Percentiles rank a stretch among this genome's conserved stretches.
Evolutionary conservation across 2,113 vertebrate species (phyloP).

Genomic region (Panthera leo): DNA sequence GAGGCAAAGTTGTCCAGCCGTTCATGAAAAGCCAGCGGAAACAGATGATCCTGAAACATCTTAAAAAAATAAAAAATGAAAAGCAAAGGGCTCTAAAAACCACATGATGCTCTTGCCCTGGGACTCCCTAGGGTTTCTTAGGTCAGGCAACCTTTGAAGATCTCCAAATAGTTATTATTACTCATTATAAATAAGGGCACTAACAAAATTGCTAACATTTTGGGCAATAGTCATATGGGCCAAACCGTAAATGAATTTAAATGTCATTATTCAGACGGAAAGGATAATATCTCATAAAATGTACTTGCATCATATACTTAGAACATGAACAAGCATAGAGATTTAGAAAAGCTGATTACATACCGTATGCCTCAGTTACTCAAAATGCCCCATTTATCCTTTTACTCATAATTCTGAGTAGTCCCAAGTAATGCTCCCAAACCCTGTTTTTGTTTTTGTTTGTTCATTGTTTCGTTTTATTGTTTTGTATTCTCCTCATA

Average conservation of each 20-base stretch:
- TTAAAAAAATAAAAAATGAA: background rate
- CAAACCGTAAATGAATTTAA: background rate
- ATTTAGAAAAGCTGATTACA: background rate
- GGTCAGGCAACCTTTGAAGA: slow-evolving; percentile 39
- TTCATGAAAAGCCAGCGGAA: slow-evolving; percentile 32
- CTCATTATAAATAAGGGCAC: slow-evolving; percentile 24
- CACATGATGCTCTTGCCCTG: background rate
- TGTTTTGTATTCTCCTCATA: background rate
- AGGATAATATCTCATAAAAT: background rate
- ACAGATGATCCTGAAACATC: slow-evolving; percentile 36
- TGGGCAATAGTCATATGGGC: background rate
- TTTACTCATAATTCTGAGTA: slow-evolving; percentile 45
- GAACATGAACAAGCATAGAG: background rate
- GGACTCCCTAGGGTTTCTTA: background rate
- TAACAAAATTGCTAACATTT: slow-evolving; percentile 35
- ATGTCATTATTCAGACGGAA: background rate
- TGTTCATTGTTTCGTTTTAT: background rate
- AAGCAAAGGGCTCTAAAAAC: slow-evolving; percentile 19
- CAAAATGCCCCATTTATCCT: slow-evolving; percentile 4
- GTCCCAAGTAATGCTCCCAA: background rate
- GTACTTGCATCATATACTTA: background rate
- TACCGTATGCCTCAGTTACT: background rate
- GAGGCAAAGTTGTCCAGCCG: slow-evolving; percentile 8
- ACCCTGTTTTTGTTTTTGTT: background rate
- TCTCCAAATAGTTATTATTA: slow-evolving; percentile 42